Base-by-base conservation (phyloP, 2,797 vertebrate species). In the Aldrovandia affinis region DNA sequence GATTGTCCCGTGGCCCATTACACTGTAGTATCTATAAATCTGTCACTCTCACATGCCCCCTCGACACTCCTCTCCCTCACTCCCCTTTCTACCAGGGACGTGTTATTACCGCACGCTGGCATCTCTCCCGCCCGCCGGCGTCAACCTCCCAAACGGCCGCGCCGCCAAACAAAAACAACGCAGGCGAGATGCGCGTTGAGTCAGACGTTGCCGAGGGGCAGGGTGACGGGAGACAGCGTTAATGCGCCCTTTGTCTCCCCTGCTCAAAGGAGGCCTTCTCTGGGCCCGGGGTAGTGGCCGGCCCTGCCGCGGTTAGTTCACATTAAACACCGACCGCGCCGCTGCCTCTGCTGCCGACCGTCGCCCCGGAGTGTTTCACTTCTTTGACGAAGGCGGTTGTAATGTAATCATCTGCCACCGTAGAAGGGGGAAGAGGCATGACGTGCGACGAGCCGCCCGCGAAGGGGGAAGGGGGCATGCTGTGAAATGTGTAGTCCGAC, bases 251-350 rank as follows among this genome's bases (percentile, higher is more conserved):
- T 85, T 88, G 84, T 86, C 82, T 47, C 36, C 42, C 22, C 55
- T 25, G 75, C 81, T 86, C 83, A 83, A 79, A 85, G 85, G 61
- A 42, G 54, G 57, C 42, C 85, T 84, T 83, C n/a, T 85, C 78
- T 83, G 52, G 94, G 92, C n/a, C 95, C 96, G 95, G 95, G 95
- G 95, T 95, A 93, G 91, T 92, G 68, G 39, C 68, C 50, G 12
- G 50, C 50, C 12, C 50, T 78, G 39, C 59, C 20, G 54, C 79
- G 44, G 25, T 79, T n/a, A 80, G 80, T 83, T 85, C 81, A 89
- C 88, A 89, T 89, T 91, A 90, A 75, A 80, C 63, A n/a, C 44
- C 75, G n/a, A n/a, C 47, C 36, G 22, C 33, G 33, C 33, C 20
- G 33, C 68, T 39, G 33, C 28, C n/a, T n/a, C n/a, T n/a, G n/a